A percentile compares a stretch with the other conserved stretches of the same genome.
Evolutionary conservation across 2,797 vertebrate species (phyloP).

Genomic region (Gadopsis marmoratus): DNA sequence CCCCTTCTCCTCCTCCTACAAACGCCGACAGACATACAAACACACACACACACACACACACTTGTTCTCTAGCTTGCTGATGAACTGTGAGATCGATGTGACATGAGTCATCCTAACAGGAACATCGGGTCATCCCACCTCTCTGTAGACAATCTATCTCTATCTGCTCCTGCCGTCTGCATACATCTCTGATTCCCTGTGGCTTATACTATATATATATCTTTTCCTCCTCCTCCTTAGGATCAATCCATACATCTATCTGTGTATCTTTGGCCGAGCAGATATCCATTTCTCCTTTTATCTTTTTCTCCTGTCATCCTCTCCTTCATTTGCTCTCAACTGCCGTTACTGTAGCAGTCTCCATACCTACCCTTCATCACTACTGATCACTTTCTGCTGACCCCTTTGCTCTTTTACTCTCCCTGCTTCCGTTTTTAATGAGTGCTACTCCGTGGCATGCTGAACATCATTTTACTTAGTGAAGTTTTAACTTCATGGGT

Average conservation of each 20-base stretch:
- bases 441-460: too few species aligned
- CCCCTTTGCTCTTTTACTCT: neutral
- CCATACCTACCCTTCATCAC: conserved; percentile 10
- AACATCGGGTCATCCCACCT: conserved; percentile 47
- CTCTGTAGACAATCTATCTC: conserved; percentile 43
- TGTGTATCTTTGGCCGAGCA: conserved; percentile 29
- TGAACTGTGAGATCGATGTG: conserved; percentile 56
- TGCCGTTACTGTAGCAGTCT: conserved; percentile 9
- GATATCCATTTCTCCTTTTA: conserved; percentile 38
- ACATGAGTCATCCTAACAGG: conserved; percentile 60
- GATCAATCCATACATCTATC: conserved; percentile 49
- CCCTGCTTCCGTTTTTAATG: neutral
- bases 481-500: conserved; percentile 7
- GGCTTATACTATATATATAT: conserved; percentile 25
- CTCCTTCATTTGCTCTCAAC: conserved; percentile 27
- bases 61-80: conserved; percentile 7
- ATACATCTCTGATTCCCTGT: conserved; percentile 30
- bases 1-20: conserved; percentile 1
- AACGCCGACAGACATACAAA: neutral
- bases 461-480: neutral
- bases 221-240: conserved; percentile 31
- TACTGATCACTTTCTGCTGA: conserved; percentile 17
- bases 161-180: conserved; percentile 35
- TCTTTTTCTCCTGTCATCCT: conserved; percentile 21
- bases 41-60: conserved; percentile 21